Base-by-base conservation (phyloP, 2,113 vertebrate genomes). In the Semicossyphus pulcher region DNA sequence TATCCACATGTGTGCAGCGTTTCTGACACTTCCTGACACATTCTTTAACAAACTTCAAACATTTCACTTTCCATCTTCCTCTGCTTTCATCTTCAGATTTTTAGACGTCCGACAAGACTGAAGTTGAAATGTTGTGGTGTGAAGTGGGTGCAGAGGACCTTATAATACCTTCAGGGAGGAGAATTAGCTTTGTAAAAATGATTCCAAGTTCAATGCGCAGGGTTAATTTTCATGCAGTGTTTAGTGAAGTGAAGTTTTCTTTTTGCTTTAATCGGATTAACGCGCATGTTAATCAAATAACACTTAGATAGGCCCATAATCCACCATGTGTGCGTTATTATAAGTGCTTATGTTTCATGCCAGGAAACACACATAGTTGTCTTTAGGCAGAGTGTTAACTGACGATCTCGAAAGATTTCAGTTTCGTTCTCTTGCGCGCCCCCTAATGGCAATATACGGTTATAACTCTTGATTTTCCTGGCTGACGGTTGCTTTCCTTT, bases 201-300 rank as follows among this genome's bases (percentile, higher is more conserved):
- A 18, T 49, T 80, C 45, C 36, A 36, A 56, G 41, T 69, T 51
- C 37, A 60, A 4, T 28, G 66, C 70, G 26, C 61, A 10, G 3
- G 48, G 61, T 83, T 81, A 4, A 76, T 83, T 86, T 82, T 58
- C 51, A 52, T 53, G 54, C 61, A 52, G 64, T 10, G 60, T 73
- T 84, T 66, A 80, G n/a, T 54, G 34, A 53, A 63, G 61, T 62
- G 39, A 34, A 63, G 65, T 47, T 56, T 67, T 47, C 42, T 54
- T 53, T 34, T 49, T 53, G 66, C 66, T 81, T 73, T 86, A 72
- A 86, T 83, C 41, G 65, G 86, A 91, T 88, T 92, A 80, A 85
- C 31, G 56, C 2, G 67, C 14, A 47, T 80, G 78, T 70, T 81
- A 83, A 88, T 85, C 84, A 69, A 86, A 84, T 78, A 74, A 65